These are phyloP conservation scores for Euleptes europaea DNA, from an alignment of 2,113 vertebrate genomes.

Conservation along the genomic window DNA sequence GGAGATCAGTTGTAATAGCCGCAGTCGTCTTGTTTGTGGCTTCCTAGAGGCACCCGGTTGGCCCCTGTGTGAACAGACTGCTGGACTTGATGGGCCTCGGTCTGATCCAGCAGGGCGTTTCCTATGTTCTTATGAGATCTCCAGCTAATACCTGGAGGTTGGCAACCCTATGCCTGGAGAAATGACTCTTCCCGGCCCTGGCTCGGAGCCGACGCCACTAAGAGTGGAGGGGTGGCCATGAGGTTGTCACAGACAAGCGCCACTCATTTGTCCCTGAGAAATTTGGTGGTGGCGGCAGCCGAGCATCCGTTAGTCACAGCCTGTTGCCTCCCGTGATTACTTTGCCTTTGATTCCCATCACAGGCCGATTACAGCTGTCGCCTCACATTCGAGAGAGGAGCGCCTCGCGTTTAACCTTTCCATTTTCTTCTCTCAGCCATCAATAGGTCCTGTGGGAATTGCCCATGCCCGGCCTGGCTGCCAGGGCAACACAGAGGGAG, in stretches of 20 bases:
- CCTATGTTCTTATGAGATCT: too few species aligned
- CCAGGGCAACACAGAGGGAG: not conserved
- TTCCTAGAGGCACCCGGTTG: too few species aligned
- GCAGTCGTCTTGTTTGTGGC: too few species aligned
- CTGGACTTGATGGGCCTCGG: too few species aligned
- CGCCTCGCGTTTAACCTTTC: not conserved
- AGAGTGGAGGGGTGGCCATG: not conserved
- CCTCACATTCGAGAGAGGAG: not conserved
- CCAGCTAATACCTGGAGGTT: too few species aligned
- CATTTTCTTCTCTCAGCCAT: constrained; percentile 9
- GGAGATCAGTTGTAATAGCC: too few species aligned
- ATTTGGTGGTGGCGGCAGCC: not conserved
- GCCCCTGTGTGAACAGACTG: too few species aligned
- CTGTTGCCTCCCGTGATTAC: constrained; percentile 11
- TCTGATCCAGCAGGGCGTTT: too few species aligned
- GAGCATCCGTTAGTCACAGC: not conserved
- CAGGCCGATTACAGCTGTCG: constrained; percentile 9
- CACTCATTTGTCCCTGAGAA: not conserved
- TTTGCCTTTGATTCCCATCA: not conserved
- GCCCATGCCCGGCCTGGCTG: not conserved
- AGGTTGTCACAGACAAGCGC: not conserved
- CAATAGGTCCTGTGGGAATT: not conserved
- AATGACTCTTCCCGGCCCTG: too few species aligned
- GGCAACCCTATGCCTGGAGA: too few species aligned
- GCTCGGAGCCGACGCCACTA: not conserved